Evolutionary conservation across 2,888 invertebrate species (phyloP).

Genomic region (Leistus spinibarbis): DNA sequence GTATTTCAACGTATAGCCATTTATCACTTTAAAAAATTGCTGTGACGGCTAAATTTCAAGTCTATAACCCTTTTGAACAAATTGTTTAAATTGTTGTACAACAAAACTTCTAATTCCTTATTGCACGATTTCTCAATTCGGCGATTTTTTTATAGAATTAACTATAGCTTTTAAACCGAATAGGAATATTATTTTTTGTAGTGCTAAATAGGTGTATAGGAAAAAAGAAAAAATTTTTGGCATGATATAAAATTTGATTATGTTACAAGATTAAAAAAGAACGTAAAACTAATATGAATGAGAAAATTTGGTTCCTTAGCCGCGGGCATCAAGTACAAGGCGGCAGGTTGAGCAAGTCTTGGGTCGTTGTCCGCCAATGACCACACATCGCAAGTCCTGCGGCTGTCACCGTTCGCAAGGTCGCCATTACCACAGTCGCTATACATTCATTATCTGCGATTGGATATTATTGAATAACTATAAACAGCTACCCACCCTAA

Average conservation of each 20-base stretch:
- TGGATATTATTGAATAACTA: background rate
- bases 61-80: too few relatives aligned
- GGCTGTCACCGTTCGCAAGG: background rate
- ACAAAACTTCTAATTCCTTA: too few relatives aligned
- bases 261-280: conserved; percentile 1
- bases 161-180: too few relatives aligned
- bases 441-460: background rate
- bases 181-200: background rate
- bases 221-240: conserved; percentile 5
- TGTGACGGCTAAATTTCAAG: too few relatives aligned
- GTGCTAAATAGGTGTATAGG: background rate
- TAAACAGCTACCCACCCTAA: background rate
- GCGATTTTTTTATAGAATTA: background rate
- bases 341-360: conserved; percentile 25
- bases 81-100: too few relatives aligned
- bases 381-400: conserved; percentile 3
- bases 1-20: too few relatives aligned
- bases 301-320: conserved; percentile 18
- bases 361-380: conserved; percentile 31
- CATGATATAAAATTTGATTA: background rate
- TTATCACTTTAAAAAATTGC: too few relatives aligned
- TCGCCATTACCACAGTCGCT: background rate
- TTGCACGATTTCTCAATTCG: too few relatives aligned
- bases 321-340: background rate
- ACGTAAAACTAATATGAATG: background rate